Evolutionary conservation across 35 echinoderm and acorn worm species (phyloP), one percentile per base, ranked within the genome.

Genomic region (Acanthaster planci): DNA sequence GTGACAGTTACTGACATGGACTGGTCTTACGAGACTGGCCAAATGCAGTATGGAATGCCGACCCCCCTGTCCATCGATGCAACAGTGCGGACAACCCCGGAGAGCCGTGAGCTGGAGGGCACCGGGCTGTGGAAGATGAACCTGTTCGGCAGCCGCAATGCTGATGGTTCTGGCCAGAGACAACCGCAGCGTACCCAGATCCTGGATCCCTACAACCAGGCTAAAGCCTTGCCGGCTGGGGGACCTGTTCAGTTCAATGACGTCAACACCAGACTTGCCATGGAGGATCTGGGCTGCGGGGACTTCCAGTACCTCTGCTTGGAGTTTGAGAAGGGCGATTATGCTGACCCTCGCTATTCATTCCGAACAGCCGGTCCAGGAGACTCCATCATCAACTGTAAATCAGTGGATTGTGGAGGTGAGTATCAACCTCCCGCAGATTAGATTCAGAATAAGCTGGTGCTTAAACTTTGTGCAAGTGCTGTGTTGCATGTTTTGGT

Each of bases 401-500:
- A 88, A 85, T 54, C 76, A 57, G 89, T 80, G 44, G 84, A 91
- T 19, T 95, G 93, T 85, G 52, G 84, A 88, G 89, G 93, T 95
- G 56, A 86, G 90, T 81, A 31, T 59, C n/a, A 22, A 6, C 42
- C 42, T 47, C 42, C 42, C 12, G 42, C 4, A 6, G 12, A 6
- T 47, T 4, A 47, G 42, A 12, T 4, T 47, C 12, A 6, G 12
- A 12, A 47, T 47, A 47, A 12, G 12, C 42, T 12, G 4, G 4
- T 47, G 42, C 42, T 47, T 47, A 47, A 47, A 12, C 42, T 47
- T 12, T 47, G 42, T 47, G 12, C 12, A n/a, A n/a, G n/a, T n/a
- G n/a, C n/a, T n/a, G n/a, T n/a, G n/a, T n/a, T n/a, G n/a, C n/a
- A n/a, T n/a, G n/a, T n/a, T n/a, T n/a, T n/a, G n/a, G n/a, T n/a